phyloP scores from a whole-genome alignment of 2,113 vertebrate genomes.

The Pygoscelis antarcticus region DNA sequence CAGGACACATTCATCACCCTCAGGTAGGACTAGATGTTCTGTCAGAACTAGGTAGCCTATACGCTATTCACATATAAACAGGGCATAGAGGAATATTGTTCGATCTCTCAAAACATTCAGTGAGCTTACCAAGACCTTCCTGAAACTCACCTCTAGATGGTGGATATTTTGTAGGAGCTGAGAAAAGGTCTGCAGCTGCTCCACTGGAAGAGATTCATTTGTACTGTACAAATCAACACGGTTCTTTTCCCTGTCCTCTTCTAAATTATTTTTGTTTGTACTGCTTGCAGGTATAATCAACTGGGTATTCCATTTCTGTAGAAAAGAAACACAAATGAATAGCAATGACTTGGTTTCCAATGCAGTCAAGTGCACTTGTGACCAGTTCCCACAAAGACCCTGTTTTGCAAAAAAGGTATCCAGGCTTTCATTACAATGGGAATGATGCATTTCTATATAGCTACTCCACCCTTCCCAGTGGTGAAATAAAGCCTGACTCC shows the following conservation, averaged over 20 bases:
- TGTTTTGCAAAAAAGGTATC: not conserved
- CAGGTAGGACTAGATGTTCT: not conserved
- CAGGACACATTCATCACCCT: not conserved
- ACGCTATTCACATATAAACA: not conserved
- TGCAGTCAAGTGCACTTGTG: not conserved
- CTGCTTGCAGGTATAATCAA: slow-evolving; percentile 68
- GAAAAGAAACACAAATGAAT: not conserved
- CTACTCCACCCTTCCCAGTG: not conserved
- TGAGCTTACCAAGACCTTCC: not conserved
- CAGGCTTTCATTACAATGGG: not conserved
- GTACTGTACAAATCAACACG: not conserved
- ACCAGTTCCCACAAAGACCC: not conserved
- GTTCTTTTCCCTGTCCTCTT: not conserved
- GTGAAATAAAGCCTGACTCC: not conserved
- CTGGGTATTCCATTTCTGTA: slow-evolving; percentile 82
- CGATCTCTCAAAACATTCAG: not conserved
- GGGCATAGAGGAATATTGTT: not conserved
- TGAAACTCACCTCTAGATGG: slow-evolving; percentile 82
- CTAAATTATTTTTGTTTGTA: not conserved
- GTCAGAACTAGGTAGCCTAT: not conserved
- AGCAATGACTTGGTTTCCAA: not conserved
- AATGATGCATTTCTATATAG: not conserved
- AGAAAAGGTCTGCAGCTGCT: slow-evolving; percentile 82
- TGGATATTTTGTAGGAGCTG: slow-evolving; percentile 88
- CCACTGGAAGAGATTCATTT: slow-evolving; percentile 74